Evolutionary conservation across 1,140 invertebrate genomes (phyloP).

Genomic region (Leptopilina boulardi): DNA sequence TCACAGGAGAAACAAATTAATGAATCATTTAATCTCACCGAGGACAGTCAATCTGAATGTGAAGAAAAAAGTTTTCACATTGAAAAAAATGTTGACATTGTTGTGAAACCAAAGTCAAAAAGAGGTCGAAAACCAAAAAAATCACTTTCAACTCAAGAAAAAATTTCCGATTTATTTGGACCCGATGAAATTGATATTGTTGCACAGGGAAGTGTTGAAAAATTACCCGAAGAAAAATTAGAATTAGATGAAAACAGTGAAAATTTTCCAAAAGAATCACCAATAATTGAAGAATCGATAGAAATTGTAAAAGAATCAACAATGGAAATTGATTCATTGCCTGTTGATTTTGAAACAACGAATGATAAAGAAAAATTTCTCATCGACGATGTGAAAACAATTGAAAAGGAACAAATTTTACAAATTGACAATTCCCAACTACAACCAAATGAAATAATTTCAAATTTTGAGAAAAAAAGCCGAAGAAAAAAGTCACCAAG

Average conservation of each 20-base stretch:
- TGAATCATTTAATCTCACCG: slow-evolving; percentile 3
- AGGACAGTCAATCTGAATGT: not conserved
- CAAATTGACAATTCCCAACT: too few species aligned
- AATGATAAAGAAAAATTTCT: too few species aligned
- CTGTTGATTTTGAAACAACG: too few species aligned
- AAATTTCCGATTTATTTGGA: not conserved
- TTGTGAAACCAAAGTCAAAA: slow-evolving; percentile 14
- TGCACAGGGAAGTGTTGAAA: not conserved
- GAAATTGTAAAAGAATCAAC: not conserved
- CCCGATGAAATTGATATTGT: not conserved
- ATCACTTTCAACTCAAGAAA: not conserved
- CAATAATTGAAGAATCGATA: not conserved
- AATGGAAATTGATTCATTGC: too few species aligned
- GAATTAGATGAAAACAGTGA: too few species aligned
- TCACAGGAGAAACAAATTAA: slow-evolving; percentile 36
- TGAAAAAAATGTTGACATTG: slow-evolving; percentile 31
- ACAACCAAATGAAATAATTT: not conserved
- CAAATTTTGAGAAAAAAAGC: not conserved
- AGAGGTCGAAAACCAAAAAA: not conserved
- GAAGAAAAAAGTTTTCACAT: not conserved
- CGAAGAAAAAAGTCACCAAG: not conserved
- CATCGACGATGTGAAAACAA: too few species aligned
- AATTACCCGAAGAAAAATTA: not conserved
- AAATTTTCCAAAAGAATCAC: too few species aligned
- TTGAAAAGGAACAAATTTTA: too few species aligned